phyloP scores from a whole-genome alignment of 1,140 invertebrate species.

The Lepeophtheirus salmonis region DNA sequence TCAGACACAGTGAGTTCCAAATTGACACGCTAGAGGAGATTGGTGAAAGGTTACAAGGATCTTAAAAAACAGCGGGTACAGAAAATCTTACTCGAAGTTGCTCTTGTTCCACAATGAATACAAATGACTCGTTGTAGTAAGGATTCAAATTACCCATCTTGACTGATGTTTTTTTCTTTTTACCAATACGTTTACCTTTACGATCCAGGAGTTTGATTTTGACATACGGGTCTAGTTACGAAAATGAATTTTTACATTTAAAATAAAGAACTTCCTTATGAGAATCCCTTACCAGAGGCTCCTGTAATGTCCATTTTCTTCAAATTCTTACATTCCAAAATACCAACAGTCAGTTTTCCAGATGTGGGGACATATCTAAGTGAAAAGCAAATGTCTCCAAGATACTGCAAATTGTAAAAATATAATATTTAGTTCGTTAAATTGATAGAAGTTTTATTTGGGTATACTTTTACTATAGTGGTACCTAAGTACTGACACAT shows the following conservation, averaged over 20 bases:
- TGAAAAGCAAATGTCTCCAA: constrained; percentile 44
- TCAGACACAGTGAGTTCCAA: constrained; percentile 96
- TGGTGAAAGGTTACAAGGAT: not conserved
- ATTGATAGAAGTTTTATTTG: too few relatives aligned
- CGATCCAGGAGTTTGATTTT: constrained; percentile 25
- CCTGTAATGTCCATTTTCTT: constrained; percentile 46
- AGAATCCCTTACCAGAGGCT: constrained; percentile 37
- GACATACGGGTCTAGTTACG: constrained; percentile 23
- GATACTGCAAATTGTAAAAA: constrained; percentile 19
- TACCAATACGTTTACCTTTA: constrained; percentile 23
- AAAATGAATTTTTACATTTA: too few relatives aligned
- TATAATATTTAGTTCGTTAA: too few relatives aligned
- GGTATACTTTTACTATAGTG: too few relatives aligned
- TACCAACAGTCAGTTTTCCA: constrained; percentile 40
- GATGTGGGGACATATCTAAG: constrained; percentile 41
- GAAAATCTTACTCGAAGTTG: constrained; percentile 38
- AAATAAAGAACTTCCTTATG: too few relatives aligned
- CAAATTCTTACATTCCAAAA: constrained; percentile 41
- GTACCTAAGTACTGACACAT: too few relatives aligned
- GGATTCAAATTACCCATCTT: constrained; percentile 53
- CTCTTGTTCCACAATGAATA: constrained; percentile 47
- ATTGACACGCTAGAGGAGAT: constrained; percentile 75
- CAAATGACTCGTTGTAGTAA: constrained; percentile 47
- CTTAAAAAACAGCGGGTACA: not conserved
- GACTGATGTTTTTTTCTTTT: constrained; percentile 29